phyloP scores from a whole-genome alignment of 2,797 vertebrate genomes.

The Karalla daura region DNA sequence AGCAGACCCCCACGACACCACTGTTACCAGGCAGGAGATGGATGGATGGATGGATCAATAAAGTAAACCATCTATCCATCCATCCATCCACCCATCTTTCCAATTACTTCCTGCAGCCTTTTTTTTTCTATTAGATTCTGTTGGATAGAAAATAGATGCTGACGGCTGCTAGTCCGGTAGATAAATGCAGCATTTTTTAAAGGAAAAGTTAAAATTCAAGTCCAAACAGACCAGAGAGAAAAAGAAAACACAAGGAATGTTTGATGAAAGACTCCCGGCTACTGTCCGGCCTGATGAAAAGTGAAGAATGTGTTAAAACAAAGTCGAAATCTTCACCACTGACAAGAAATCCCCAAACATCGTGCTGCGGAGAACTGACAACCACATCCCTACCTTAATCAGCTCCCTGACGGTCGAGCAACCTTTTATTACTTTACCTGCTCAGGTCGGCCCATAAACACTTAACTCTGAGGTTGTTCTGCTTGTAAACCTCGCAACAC shows the following conservation, averaged over 20 bases:
- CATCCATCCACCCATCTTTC: no score
- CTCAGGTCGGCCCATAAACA: conserved; percentile 1
- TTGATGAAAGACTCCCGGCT: not conserved
- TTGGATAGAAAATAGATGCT: no score
- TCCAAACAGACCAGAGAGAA: not conserved
- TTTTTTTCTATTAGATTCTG: no score
- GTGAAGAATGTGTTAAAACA: not conserved
- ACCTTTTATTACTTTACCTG: not conserved
- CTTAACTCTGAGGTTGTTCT: not conserved
- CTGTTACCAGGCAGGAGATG: no score
- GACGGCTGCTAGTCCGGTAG: no score
- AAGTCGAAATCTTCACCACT: not conserved
- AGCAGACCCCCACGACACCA: no score
- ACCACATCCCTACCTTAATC: conserved; percentile 4
- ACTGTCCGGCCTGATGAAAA: not conserved
- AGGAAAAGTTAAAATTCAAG: no score
- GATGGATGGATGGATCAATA: no score
- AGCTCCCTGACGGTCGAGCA: not conserved
- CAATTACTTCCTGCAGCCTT: no score
- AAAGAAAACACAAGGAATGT: not conserved
- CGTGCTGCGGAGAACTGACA: not conserved
- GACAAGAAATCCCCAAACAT: not conserved
- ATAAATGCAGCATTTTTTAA: no score
- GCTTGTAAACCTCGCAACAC: not conserved
- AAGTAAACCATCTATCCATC: no score